Base-by-base conservation (phyloP, 2,888 invertebrate species). In the Digitonthophagus gazella region DNA sequence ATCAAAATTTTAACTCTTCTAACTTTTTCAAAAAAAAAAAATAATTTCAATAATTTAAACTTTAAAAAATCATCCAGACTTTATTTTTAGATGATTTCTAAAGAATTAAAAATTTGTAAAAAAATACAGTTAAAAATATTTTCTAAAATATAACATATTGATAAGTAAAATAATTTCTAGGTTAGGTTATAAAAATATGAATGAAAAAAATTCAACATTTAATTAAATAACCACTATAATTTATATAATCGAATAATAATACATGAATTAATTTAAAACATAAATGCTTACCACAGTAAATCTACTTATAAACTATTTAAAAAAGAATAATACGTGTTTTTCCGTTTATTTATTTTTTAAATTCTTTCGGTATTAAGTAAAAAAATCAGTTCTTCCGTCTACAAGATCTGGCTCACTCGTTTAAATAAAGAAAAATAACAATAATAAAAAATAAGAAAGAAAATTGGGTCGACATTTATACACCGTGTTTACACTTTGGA, bases 341-440 rank as follows among this genome's bases (percentile, higher is more conserved):
- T n/a, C 61, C 18, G 19, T 61, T 61, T 8, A 11, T 61, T 16
- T 69, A n/a, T n/a, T n/a, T n/a, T n/a, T n/a, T n/a, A n/a, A n/a
- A n/a, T n/a, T 68, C 68, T 20, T 61, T 61, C 58, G 71, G 65
- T 44, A 65, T 68, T 72, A 75, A 69, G 71, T 72, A 73, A 74
- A 76, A 61, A 76, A 73, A 74, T 76, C 76, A 75, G 76, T 76
- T 75, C 76, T 68, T 70, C 72, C 73, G 70, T 71, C 69, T 20
- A 73, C 68, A 71, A 66, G 63, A 70, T 67, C 64, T 70, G 69
- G 63, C 57, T 15, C n/a, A 28, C 22, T 65, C 65, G 65, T 54
- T 57, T 68, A 20, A 18, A 64, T 15, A 15, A 20, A 20, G 22
- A 56, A 15, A 11, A 66, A 66, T 61, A 20, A 66, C n/a, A n/a